These are phyloP conservation scores for Mus pahari DNA, from an alignment of 2,113 vertebrate genomes.

Conservation along the genomic window DNA sequence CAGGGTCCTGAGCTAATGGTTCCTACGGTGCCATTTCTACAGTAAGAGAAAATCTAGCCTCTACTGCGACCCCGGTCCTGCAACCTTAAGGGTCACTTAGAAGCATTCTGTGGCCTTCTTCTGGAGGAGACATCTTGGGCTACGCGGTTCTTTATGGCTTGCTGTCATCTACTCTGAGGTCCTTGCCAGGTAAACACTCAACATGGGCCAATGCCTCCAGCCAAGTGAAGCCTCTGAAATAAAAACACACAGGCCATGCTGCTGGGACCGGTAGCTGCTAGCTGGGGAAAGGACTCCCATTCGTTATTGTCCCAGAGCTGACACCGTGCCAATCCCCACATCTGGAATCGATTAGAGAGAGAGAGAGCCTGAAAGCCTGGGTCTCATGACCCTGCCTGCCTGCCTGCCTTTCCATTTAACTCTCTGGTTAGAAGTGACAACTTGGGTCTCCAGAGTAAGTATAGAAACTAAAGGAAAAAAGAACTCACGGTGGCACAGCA, in stretches of 20 bases:
- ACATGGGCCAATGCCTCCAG: conserved; percentile 49
- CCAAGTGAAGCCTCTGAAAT: conserved; percentile 35
- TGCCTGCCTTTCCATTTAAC: conserved; percentile 67
- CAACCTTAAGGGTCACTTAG: background rate
- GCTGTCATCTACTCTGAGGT: background rate
- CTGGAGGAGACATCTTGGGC: background rate
- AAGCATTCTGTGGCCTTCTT: background rate
- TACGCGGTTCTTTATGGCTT: background rate
- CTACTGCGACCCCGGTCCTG: too few relatives aligned
- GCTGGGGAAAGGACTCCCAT: conserved; percentile 79
- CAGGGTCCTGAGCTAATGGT: too few relatives aligned
- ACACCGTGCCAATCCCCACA: conserved; percentile 80
- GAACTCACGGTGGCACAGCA: background rate
- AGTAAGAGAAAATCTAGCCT: background rate
- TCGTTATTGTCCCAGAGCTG: conserved; percentile 80
- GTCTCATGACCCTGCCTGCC: conserved; percentile 74
- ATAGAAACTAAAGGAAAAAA: conserved; percentile 59
- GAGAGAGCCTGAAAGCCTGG: conserved; percentile 72
- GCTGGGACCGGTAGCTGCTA: conserved; percentile 82
- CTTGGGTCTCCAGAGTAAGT: conserved; percentile 40
- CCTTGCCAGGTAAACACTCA: conserved; percentile 2
- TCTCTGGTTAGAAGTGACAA: conserved; percentile 66
- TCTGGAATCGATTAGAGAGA: conserved; percentile 87
- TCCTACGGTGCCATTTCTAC: background rate
- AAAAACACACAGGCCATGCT: conserved; percentile 70